Evolutionary conservation across 2,888 invertebrate species (phyloP), one percentile per base, ranked within the genome.

Genomic region (Dendrolimus pini): DNA sequence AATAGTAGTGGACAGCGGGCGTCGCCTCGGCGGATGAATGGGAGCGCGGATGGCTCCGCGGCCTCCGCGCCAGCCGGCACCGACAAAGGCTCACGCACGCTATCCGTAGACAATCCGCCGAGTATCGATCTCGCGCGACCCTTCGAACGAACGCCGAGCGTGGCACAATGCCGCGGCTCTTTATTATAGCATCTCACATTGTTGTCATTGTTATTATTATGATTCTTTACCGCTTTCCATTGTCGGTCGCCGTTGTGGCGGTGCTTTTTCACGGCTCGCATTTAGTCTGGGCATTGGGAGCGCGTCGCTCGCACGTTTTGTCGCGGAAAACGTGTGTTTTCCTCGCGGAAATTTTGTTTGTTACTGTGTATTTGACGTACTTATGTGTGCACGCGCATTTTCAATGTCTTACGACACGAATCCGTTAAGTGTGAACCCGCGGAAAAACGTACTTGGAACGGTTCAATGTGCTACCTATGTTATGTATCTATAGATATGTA

Each of bases 191-290:
- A 90, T 90, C 90, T 89, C 89, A 90, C 89, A 90, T 90, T 90
- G 90, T 90, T 90, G 90, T 90, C 89, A 90, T 90, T 90, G 90
- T 90, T 90, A 90, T 90, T 90, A 89, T 90, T 90, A 90, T 90
- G 90, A 90, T 89, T 90, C 90, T 90, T 90, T 89, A 86, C 89
- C 89, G 90, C 90, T 90, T 90, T 90, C 89, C 89, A 90, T 90
- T 90, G 90, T 90, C 89, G 89, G 87, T 79, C 85, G 83, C 83
- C 90, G 89, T 87, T 89, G 88, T 82, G 90, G 85, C 89, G 88
- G 89, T 89, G 88, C 90, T 90, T 90, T 90, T 90, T 90, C 90
- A 90, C 88, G 86, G 86, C 77, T 83, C 87, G 84, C 86, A 85
- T 86, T 90, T 90, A 90, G 90, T 90, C 90, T 88, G 89, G 86